A percentile compares a stretch with the other conserved stretches of the same genome.
Conservation (phyloP, 2,797 vertebrate species). For the Pelodytes ibericus region DNA sequence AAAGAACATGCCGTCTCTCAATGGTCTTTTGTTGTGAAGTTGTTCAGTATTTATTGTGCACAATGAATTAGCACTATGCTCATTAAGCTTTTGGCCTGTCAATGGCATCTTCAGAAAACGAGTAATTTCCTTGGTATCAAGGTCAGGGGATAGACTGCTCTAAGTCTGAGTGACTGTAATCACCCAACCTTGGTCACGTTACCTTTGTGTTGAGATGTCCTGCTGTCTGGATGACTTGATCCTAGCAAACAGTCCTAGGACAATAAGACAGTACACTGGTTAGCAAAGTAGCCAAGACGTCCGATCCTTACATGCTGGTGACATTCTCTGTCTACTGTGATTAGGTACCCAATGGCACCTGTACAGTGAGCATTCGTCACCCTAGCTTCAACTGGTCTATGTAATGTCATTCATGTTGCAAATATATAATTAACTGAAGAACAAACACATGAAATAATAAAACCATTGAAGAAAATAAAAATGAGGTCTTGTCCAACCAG, state of each 20-base stretch:
- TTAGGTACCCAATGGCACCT: background rate
- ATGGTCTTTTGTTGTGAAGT: slow-evolving; percentile 49
- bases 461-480: too few species aligned
- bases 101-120: slow-evolving; percentile 47
- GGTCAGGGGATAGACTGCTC: slow-evolving; percentile 39
- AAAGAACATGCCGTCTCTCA: slow-evolving; percentile 48
- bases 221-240: slow-evolving; percentile 45
- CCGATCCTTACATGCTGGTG: slow-evolving; percentile 34
- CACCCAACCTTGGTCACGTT: slow-evolving; percentile 39
- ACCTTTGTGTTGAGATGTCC: slow-evolving; percentile 51
- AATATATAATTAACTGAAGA: too few species aligned
- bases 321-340: slow-evolving; percentile 30
- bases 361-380: background rate
- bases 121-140: slow-evolving; percentile 47
- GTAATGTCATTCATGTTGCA: too few species aligned
- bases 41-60: slow-evolving; percentile 46
- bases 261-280: slow-evolving; percentile 47
- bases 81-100: slow-evolving; percentile 44
- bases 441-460: too few species aligned
- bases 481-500: background rate
- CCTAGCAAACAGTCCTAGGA: slow-evolving; percentile 52
- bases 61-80: slow-evolving; percentile 52
- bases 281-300: slow-evolving; percentile 41
- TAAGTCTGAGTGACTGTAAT: slow-evolving; percentile 43
- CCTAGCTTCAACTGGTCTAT: too few species aligned